A percentile compares a stretch with the other conserved stretches of the same genome.
Conservation (phyloP, 2,888 invertebrate species). For the Nysson spinosus region DNA sequence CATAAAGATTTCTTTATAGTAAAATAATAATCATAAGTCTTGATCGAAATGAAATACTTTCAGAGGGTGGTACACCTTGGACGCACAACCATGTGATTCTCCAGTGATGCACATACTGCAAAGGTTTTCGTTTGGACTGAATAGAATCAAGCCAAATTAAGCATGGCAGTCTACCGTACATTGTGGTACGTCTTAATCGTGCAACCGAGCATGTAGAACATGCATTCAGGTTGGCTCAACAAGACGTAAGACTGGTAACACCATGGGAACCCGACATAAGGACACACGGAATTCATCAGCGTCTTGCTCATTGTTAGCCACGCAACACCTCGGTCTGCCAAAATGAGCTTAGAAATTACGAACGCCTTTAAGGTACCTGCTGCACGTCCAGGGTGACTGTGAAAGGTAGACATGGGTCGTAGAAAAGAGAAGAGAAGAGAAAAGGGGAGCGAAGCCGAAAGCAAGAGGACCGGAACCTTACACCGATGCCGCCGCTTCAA, state of each 20-base stretch:
- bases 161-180: background rate
- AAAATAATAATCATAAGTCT: no score
- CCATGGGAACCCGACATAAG: slow-evolving; percentile 35
- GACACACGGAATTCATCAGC: slow-evolving; percentile 27
- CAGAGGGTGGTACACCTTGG: no score
- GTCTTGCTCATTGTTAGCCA: slow-evolving; percentile 28
- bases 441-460: background rate
- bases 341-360: slow-evolving; percentile 20
- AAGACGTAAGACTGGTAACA: slow-evolving; percentile 33
- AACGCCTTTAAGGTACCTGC: no score
- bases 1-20: no score
- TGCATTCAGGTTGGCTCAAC: slow-evolving; percentile 17
- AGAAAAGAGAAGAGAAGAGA: background rate
- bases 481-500: slow-evolving; percentile 24
- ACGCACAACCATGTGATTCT: no score
- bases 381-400: slow-evolving; percentile 9
- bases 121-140: background rate
- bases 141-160: background rate
- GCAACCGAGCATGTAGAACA: slow-evolving; percentile 1
- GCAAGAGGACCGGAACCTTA: slow-evolving; percentile 34
- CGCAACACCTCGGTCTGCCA: slow-evolving; percentile 8
- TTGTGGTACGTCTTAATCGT: background rate
- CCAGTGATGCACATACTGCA: no score
- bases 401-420: background rate
- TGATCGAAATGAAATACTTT: no score